Evolutionary conservation across 1,140 invertebrate genomes (phyloP).

Genomic region (Brachionus manjavacas): DNA sequence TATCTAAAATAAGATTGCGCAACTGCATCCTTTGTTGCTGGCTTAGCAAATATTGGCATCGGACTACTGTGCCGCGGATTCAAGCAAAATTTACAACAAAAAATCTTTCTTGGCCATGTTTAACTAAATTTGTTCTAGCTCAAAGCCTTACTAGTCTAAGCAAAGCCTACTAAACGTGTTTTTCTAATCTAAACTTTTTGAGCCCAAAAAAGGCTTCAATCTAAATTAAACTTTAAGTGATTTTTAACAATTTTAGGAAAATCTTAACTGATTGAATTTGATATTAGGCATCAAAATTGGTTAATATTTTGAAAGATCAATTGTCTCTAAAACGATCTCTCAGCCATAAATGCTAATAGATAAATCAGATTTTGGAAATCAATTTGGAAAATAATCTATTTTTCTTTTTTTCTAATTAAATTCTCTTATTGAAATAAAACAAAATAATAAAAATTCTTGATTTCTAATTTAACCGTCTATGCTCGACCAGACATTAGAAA

Average conservation of each 20-base stretch:
- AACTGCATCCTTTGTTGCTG: neutral
- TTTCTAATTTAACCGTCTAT: neutral
- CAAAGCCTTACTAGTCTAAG: neutral
- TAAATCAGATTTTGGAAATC: neutral
- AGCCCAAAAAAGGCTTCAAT: neutral
- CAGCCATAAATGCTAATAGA: neutral
- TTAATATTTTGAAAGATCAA: neutral
- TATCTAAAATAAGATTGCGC: constrained; percentile 2
- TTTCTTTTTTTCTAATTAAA: neutral
- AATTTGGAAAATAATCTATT: neutral
- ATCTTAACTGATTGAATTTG: neutral
- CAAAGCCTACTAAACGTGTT: neutral
- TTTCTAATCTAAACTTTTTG: neutral
- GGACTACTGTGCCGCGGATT: neutral
- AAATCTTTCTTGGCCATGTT: neutral
- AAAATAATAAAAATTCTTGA: neutral
- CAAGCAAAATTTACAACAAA: neutral
- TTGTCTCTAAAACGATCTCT: neutral
- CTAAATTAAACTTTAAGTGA: neutral
- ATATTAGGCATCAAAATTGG: neutral
- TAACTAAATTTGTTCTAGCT: neutral
- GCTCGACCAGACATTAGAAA: neutral
- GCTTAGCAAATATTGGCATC: neutral
- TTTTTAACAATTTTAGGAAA: neutral
- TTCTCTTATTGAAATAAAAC: neutral